Conservation (phyloP, 2,888 invertebrate genomes). For the Archaeoteleia sp. region DNA sequence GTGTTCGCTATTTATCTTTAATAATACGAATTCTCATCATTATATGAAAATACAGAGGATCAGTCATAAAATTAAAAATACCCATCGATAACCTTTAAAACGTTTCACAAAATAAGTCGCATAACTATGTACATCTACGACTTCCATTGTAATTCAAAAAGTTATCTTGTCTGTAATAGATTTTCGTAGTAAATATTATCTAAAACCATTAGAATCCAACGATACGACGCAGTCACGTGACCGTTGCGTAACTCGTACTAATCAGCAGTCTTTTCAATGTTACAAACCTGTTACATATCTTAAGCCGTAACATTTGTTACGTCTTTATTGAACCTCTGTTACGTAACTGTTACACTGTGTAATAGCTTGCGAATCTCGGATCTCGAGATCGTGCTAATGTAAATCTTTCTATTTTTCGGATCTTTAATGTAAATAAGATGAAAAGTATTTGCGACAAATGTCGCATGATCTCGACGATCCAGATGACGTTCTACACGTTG, state of each 20-base stretch:
- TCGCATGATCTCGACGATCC: slow-evolving; percentile 37
- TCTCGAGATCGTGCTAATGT: slow-evolving; percentile 27
- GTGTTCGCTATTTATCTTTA: too few relatives aligned
- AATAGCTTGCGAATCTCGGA: slow-evolving; percentile 28
- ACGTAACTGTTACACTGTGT: slow-evolving; percentile 20
- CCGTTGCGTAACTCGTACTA: slow-evolving; percentile 23
- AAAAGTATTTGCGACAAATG: slow-evolving; percentile 10
- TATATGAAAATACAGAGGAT: too few relatives aligned
- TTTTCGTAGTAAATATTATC: background rate
- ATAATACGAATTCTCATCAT: too few relatives aligned
- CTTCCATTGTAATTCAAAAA: too few relatives aligned
- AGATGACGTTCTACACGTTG: slow-evolving; percentile 26
- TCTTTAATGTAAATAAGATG: slow-evolving; percentile 43
- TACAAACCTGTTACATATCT: slow-evolving; percentile 54
- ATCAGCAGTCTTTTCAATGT: slow-evolving; percentile 47
- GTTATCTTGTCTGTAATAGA: background rate
- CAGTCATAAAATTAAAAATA: too few relatives aligned
- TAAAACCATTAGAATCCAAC: slow-evolving; percentile 6
- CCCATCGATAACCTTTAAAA: too few relatives aligned
- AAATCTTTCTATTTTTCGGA: slow-evolving; percentile 45
- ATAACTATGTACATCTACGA: too few relatives aligned
- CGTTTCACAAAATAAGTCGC: too few relatives aligned
- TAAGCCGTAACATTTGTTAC: slow-evolving; percentile 42
- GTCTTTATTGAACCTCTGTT: slow-evolving; percentile 45
- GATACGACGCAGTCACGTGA: slow-evolving; percentile 24